These are phyloP conservation scores for Dusona sp. DNA, from an alignment of 2,888 invertebrate genomes.

Conservation along the genomic window DNA sequence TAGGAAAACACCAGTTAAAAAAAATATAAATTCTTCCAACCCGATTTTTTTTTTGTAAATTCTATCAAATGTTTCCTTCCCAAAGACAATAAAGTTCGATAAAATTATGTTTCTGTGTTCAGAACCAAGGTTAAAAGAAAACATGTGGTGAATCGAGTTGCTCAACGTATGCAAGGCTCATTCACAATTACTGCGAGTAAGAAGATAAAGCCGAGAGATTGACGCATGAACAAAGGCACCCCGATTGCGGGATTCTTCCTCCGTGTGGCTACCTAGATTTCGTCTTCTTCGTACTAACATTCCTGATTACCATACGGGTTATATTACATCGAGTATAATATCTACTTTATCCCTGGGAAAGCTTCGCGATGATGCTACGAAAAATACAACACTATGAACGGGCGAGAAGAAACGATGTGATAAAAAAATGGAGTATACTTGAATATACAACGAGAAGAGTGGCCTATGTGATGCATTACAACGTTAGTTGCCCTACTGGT, in stretches of 20 bases:
- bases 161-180: conserved; percentile 21
- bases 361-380: background rate
- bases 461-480: conserved; percentile 39
- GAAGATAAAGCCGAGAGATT: conserved; percentile 69
- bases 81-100: conserved; percentile 7
- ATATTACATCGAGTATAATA: conserved; percentile 77
- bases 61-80: background rate
- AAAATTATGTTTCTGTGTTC: conserved; percentile 9
- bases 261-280: background rate
- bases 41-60: background rate
- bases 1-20: background rate
- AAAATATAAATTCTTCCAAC: background rate
- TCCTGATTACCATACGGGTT: conserved; percentile 78
- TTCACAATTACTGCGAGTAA: conserved; percentile 33
- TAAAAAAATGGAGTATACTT: conserved; percentile 20
- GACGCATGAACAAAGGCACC: conserved; percentile 74
- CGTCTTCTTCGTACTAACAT: conserved; percentile 59
- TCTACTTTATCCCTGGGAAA: conserved; percentile 68
- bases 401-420: conserved; percentile 40
- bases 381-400: conserved; percentile 15
- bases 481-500: conserved; percentile 26
- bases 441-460: conserved; percentile 45
- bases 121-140: background rate
- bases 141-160: background rate
- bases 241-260: conserved; percentile 4